Base-by-base conservation (phyloP, 2,113 vertebrate genomes). In the Lepidothrix coronata region DNA sequence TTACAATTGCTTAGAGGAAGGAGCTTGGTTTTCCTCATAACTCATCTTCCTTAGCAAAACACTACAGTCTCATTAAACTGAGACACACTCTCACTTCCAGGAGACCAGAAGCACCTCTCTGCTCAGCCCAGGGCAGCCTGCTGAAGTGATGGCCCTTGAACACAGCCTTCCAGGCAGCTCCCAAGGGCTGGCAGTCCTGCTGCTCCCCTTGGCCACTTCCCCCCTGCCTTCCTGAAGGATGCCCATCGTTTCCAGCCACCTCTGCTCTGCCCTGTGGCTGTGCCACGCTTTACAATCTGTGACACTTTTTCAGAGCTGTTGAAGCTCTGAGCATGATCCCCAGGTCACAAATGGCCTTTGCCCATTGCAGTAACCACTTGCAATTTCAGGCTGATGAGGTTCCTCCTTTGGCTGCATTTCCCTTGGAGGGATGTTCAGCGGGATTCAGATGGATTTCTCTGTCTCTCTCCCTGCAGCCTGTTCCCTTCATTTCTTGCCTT, bases 211-310 rank as follows among this genome's bases (percentile, higher is more conserved):
- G 46, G 33, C 48, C 44, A 18, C 33, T 41, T 80, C 41, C 76
- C 30, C 46, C 28, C 8, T 31, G 31, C 27, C 20, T 68, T 82
- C 13, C 55, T 55, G 35, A 51, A 43, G 62, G 46, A 71, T 31
- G 18, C 48, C 41, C 11, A 17, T 39, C 51, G 4, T 35, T 78
- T 75, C 71, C 75, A 91, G 46, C 17, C 37, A 15, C 46, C 71
- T 70, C 44, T 66, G 4, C n/a, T 41, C 54, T 30, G 24, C 44
- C 37, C 37, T 31, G 63, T 8, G 35, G 25, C 37, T 76, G 68
- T 52, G 20, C 41, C 1, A 8, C 2, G 0, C 12, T 52, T 31
- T 63, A 4, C 1, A 2, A 4, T 15, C 67, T 24, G 23, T 17
- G 28, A 8, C n/a, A 41, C 16, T 43, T 51, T 61, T 16, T 37